Percentiles rank a stretch among this genome's conserved stretches.
Conservation (phyloP, 1,140 invertebrate genomes). For the Capitella teleta region DNA sequence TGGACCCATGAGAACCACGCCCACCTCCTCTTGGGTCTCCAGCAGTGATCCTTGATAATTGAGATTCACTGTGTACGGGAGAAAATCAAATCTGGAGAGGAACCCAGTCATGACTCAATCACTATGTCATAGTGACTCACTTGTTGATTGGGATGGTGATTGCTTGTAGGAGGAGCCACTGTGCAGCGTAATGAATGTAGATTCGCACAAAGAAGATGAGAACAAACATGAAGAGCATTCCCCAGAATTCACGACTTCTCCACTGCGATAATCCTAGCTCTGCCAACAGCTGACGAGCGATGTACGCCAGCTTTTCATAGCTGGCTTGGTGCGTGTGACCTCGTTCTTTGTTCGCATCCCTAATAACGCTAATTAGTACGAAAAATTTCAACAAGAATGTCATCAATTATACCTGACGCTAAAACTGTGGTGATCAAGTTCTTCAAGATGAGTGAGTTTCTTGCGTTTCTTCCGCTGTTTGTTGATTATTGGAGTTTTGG, state of each 20-base stretch:
- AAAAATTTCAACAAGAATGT: too few relatives aligned
- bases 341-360: conserved; percentile 15
- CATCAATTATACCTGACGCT: conserved; percentile 33
- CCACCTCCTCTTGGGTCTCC: conserved; percentile 26
- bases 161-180: conserved; percentile 31
- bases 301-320: conserved; percentile 27
- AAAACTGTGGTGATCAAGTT: conserved; percentile 29
- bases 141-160: conserved; percentile 35
- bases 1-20: conserved; percentile 29
- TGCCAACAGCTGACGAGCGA: conserved; percentile 28
- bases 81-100: conserved; percentile 28
- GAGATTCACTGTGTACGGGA: conserved; percentile 31
- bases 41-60: conserved; percentile 35
- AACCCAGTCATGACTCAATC: too few relatives aligned
- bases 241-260: conserved; percentile 36
- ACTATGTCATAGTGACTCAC: conserved; percentile 18
- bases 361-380: too few relatives aligned
- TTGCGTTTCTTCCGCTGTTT: conserved; percentile 19
- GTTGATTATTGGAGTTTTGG: conserved; percentile 22
- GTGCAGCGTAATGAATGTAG: conserved; percentile 29
- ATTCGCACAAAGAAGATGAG: conserved; percentile 29
- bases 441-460: conserved; percentile 28
- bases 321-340: conserved; percentile 19
- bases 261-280: conserved; percentile 36
- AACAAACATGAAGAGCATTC: conserved; percentile 32